Evolutionary conservation across 2,113 vertebrate genomes (phyloP), one percentile per base, ranked within the genome.

Genomic region (Brachyistius frenatus): DNA sequence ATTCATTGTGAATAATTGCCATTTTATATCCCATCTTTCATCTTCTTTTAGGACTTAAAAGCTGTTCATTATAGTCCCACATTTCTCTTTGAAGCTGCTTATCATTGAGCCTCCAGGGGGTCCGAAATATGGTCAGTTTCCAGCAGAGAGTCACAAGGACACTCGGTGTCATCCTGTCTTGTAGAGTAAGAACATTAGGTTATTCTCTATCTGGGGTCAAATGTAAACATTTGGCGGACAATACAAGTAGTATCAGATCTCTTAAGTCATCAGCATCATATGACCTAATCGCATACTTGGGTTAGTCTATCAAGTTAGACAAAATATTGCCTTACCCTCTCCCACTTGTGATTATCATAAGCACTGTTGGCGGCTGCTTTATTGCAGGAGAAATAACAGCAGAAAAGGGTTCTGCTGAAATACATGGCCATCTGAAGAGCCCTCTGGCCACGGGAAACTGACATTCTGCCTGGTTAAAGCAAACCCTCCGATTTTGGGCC

Each of bases 351-450:
- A 39, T 35, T 62, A 56, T 47, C 16, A 54, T 63, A 86, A 85
- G 39, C 66, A 63, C 77, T 64, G 33, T 66, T 78, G n/a, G 53
- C 5, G 2, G 49, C 52, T 54, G 30, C 41, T 73, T 23, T 63
- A 64, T 47, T 35, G 7, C 35, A 64, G 39, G 10, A 5, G 4
- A 74, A 82, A 49, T 65, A 73, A 8, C 30, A 47, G 16, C 74
- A 83, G 63, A 54, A 68, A 52, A 69, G 5, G 10, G 23, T 54
- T 58, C 35, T 41, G 56, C 46, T 56, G 54, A 79, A 78, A 81
- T 50, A 62, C 41, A 66, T 44, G 65, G 50, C 83, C 89, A 83
- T 89, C 81, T 88, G 84, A 88, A 74, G 81, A 73, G 35, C 37
- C 84, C 86, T 52, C 55, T 47, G 71, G 90, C 74, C 61, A 78